phyloP scores from a whole-genome alignment of 2,797 vertebrate genomes.

The Liparis tanakae region DNA sequence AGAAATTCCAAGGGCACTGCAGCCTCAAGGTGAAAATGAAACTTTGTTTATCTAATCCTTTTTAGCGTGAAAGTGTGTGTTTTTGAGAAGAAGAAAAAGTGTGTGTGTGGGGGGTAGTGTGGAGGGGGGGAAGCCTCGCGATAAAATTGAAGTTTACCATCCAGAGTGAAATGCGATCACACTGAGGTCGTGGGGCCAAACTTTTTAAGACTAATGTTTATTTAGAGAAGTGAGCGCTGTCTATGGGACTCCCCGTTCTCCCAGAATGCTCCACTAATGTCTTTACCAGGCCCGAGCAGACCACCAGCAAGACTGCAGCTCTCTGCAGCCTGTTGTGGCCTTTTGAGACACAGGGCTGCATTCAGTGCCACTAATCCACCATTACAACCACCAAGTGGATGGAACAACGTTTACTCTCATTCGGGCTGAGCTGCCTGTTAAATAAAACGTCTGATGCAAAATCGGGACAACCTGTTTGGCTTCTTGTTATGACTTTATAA shows the following conservation, averaged over 20 bases:
- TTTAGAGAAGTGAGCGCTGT: slow-evolving; percentile 98
- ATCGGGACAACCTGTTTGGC: neutral
- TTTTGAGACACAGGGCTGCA: slow-evolving; percentile 25
- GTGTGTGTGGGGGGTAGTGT: neutral
- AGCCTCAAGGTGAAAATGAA: slow-evolving; percentile 68
- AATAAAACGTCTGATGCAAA: slow-evolving; percentile 2
- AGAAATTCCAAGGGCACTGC: slow-evolving; percentile 48
- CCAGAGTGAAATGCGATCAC: slow-evolving; percentile 91
- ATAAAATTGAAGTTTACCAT: slow-evolving; percentile 84
- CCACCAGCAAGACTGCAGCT: slow-evolving; percentile 63
- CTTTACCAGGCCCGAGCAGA: slow-evolving; percentile 87
- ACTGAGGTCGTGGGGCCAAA: slow-evolving; percentile 93
- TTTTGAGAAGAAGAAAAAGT: slow-evolving; percentile 66
- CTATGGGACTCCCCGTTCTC: slow-evolving; percentile 89
- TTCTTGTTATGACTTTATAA: neutral
- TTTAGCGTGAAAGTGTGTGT: slow-evolving; percentile 72
- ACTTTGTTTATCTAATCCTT: slow-evolving; percentile 78
- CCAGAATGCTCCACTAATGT: slow-evolving; percentile 89
- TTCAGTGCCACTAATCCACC: slow-evolving; percentile 13
- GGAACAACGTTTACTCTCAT: neutral
- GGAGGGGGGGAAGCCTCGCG: slow-evolving; percentile 65
- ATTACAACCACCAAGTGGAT: slow-evolving; percentile 1
- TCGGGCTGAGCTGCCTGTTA: neutral
- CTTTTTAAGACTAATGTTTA: slow-evolving; percentile 99
- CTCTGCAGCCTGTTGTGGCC: slow-evolving; percentile 39